These are phyloP conservation scores for Clunio marinus DNA, from an alignment of 2,888 invertebrate genomes.

Conservation along the genomic window DNA sequence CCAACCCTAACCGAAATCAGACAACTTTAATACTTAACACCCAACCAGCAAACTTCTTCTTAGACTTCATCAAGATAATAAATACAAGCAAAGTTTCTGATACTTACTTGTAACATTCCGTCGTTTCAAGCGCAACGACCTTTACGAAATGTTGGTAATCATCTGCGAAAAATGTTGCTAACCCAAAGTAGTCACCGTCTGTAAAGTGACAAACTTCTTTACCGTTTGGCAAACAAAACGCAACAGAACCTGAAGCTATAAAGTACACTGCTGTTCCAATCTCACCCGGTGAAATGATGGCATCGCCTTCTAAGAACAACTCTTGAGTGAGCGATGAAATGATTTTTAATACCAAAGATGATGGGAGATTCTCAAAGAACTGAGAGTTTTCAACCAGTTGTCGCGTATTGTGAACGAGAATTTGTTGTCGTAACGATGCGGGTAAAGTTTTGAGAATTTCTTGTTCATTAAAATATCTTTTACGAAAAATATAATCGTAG, in stretches of 20 bases:
- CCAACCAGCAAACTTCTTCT: too few species aligned
- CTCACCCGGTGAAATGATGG: slow-evolving; percentile 48
- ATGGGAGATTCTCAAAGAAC: slow-evolving; percentile 49
- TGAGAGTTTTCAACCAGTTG: slow-evolving; percentile 50
- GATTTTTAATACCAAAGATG: slow-evolving; percentile 46
- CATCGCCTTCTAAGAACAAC: slow-evolving; percentile 49
- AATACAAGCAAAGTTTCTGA: too few species aligned
- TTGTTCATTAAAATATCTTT: slow-evolving; percentile 45
- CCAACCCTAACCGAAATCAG: too few species aligned
- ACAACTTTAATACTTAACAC: too few species aligned
- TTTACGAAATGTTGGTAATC: slow-evolving; percentile 1
- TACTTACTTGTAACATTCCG: slow-evolving; percentile 35
- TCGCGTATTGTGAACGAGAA: slow-evolving; percentile 49
- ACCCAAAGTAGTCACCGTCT: slow-evolving; percentile 48
- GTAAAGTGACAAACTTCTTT: slow-evolving; percentile 48
- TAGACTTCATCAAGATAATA: too few species aligned
- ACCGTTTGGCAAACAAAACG: slow-evolving; percentile 47
- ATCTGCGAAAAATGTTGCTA: slow-evolving; percentile 43
- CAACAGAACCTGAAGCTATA: slow-evolving; percentile 50
- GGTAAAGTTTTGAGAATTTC: slow-evolving; percentile 47
- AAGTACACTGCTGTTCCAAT: slow-evolving; percentile 51
- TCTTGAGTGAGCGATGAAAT: slow-evolving; percentile 47
- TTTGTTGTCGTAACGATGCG: slow-evolving; percentile 47
- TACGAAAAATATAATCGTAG: slow-evolving; percentile 47
- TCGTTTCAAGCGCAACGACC: slow-evolving; percentile 31